These are phyloP conservation scores for Drosophila barbarae DNA, from an alignment of 2,888 invertebrate genomes.

Conservation along the genomic window DNA sequence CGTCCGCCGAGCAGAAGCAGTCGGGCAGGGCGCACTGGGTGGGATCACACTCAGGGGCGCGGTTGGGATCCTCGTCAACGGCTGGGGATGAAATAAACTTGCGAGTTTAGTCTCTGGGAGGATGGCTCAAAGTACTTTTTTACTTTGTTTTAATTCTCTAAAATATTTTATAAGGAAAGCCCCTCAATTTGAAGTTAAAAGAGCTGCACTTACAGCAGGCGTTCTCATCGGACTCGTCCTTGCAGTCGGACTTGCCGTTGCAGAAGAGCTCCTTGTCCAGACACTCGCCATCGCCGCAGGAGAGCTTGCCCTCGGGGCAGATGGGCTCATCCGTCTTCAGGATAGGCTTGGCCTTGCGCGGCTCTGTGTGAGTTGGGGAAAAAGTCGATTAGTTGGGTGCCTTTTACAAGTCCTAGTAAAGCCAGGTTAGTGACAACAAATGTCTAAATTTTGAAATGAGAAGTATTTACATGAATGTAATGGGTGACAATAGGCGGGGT, in stretches of 20 bases:
- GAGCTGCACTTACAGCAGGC: conserved; percentile 90
- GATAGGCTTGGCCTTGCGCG: conserved; percentile 92
- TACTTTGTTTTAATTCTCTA: neutral
- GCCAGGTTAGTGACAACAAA: conserved; percentile 61
- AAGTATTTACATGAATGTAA: conserved; percentile 46
- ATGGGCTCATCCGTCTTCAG: conserved; percentile 96
- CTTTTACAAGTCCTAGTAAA: neutral
- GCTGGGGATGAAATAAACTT: conserved; percentile 81
- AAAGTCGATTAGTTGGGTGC: conserved; percentile 10
- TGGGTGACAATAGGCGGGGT: conserved; percentile 21
- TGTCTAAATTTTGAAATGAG: conserved; percentile 70
- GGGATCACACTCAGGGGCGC: conserved; percentile 94
- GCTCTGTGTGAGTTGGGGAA: conserved; percentile 83
- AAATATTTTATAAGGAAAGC: neutral
- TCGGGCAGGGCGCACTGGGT: conserved; percentile 93
- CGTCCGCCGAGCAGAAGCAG: conserved; percentile 95
- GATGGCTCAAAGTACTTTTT: neutral
- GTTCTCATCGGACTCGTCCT: conserved; percentile 96
- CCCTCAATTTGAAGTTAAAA: neutral
- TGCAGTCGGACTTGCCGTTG: conserved; percentile 94
- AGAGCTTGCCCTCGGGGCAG: conserved; percentile 93
- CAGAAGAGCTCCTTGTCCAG: conserved; percentile 95
- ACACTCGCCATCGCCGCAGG: conserved; percentile 95
- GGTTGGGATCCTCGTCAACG: conserved; percentile 93
- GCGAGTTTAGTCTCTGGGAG: neutral